Conservation (phyloP, 2,888 invertebrate genomes). For the Digitonthophagus gazella region DNA sequence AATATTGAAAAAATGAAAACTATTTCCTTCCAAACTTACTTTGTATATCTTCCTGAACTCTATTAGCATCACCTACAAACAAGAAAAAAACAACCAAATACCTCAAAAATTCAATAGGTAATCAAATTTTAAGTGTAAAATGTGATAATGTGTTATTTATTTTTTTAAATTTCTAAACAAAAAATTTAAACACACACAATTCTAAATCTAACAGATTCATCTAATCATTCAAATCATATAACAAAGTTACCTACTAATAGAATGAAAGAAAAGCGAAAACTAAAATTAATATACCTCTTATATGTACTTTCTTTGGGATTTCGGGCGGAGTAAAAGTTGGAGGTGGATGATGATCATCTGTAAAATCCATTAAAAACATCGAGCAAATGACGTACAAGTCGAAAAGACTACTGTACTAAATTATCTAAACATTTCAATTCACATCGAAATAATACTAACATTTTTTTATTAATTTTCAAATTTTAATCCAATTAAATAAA, state of each 20-base stretch:
- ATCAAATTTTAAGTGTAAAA: background rate
- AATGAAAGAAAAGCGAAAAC: background rate
- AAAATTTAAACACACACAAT: background rate
- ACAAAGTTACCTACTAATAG: too few relatives aligned
- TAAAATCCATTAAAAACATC: conserved; percentile 66
- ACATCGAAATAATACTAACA: conserved; percentile 7
- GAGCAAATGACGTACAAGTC: conserved; percentile 60
- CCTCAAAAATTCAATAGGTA: too few relatives aligned
- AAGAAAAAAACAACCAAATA: background rate
- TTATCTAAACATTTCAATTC: conserved; percentile 29
- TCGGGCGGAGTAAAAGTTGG: conserved; percentile 98
- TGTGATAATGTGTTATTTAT: conserved; percentile 14
- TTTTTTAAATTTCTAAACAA: background rate
- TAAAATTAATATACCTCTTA: conserved; percentile 70
- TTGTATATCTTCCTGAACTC: conserved; percentile 72
- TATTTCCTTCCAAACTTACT: conserved; percentile 59
- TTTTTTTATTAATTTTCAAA: conserved; percentile 12
- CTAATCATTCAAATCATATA: too few relatives aligned
- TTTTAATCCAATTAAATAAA: background rate
- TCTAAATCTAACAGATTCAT: too few relatives aligned
- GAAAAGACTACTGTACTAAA: too few relatives aligned
- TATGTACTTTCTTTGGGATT: conserved; percentile 98
- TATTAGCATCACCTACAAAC: conserved; percentile 71
- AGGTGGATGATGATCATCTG: conserved; percentile 97
- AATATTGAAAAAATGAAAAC: background rate